These are phyloP conservation scores for Todiramphus saurophagus DNA, from an alignment of 2,113 vertebrate genomes.

Conservation along the genomic window DNA sequence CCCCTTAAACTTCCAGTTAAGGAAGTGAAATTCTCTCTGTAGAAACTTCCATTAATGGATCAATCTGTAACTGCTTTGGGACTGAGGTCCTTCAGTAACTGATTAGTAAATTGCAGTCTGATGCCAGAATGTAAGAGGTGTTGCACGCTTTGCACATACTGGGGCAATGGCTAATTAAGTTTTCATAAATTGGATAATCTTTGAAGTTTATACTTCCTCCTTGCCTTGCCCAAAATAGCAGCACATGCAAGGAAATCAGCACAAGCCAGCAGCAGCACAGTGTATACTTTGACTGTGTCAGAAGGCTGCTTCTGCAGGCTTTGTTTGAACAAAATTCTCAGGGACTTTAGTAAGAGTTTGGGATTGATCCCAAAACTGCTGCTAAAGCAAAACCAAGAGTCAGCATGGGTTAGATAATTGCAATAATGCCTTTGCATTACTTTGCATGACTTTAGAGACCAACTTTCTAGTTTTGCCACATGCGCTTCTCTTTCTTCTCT, in stretches of 20 bases:
- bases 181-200: conserved; percentile 38
- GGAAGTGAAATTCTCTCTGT: not conserved
- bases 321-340: not conserved
- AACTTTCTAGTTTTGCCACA: not conserved
- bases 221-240: not conserved
- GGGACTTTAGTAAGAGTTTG: not conserved
- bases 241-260: not conserved
- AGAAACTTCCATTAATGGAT: conserved; percentile 5
- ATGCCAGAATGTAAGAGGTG: not conserved
- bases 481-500: not conserved
- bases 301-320: not conserved
- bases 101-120: conserved; percentile 15
- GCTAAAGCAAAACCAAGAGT: not conserved
- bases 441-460: not conserved
- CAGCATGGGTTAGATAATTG: not conserved
- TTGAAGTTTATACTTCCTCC: not conserved
- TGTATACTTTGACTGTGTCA: not conserved
- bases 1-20: not conserved
- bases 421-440: not conserved
- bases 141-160: not conserved
- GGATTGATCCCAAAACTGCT: not conserved
- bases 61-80: not conserved
- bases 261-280: not conserved
- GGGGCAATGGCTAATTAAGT: conserved; percentile 9
- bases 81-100: not conserved